These are phyloP conservation scores for Camptogramma bilineatum DNA, from an alignment of 2,888 invertebrate species.

Conservation along the genomic window DNA sequence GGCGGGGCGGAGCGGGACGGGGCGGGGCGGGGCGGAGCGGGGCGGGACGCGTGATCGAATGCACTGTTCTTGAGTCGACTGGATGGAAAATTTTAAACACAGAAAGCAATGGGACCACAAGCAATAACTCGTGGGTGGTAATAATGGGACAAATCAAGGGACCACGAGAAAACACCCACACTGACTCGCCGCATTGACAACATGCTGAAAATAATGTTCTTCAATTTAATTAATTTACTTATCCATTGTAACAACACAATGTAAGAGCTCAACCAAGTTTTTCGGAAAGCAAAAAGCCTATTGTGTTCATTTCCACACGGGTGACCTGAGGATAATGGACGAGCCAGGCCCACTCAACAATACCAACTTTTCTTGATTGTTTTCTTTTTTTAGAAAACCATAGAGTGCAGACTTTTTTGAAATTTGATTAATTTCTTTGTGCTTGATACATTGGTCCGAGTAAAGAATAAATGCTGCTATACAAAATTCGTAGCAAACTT, in stretches of 20 bases:
- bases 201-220: background rate
- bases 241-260: slow-evolving; percentile 9
- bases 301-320: slow-evolving; percentile 12
- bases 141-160: too few species aligned
- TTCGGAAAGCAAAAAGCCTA: slow-evolving; percentile 9
- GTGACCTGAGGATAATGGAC: slow-evolving; percentile 17
- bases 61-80: too few species aligned
- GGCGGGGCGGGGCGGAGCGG: background rate
- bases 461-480: background rate
- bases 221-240: background rate
- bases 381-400: slow-evolving; percentile 11
- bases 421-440: slow-evolving; percentile 15
- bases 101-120: too few species aligned
- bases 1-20: background rate
- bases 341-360: slow-evolving; percentile 2
- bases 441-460: background rate
- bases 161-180: too few species aligned
- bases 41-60: background rate
- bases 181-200: too few species aligned
- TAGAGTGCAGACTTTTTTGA: background rate
- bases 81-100: too few species aligned
- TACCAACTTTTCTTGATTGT: slow-evolving; percentile 11
- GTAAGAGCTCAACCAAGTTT: slow-evolving; percentile 6
- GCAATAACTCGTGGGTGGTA: too few species aligned
- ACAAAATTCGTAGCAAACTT: background rate